Percentiles rank a stretch among this genome's conserved stretches.
Evolutionary conservation across 2,797 vertebrate species (phyloP).

Genomic region (Cyclopterus lumpus): DNA sequence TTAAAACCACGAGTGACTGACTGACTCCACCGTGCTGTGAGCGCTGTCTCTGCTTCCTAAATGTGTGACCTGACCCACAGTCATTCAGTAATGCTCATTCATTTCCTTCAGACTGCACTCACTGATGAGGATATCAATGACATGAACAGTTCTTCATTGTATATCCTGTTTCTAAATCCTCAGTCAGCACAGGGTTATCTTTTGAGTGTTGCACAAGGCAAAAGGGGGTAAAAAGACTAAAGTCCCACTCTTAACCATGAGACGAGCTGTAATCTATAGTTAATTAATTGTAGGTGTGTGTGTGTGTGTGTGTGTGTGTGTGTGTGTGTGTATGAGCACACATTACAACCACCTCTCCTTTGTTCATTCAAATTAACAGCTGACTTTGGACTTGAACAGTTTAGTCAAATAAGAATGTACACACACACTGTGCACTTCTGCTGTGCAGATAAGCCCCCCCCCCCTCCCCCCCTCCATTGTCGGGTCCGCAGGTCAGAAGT

Average conservation of each 20-base stretch:
- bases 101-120: background rate
- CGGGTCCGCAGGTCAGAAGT: slow-evolving; percentile 69
- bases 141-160: background rate
- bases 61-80: background rate
- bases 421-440: slow-evolving; percentile 48
- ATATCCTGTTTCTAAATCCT: background rate
- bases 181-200: background rate
- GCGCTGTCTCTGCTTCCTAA: background rate
- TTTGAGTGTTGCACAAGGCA: slow-evolving; percentile 19
- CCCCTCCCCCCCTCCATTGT: background rate
- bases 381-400: slow-evolving; percentile 64
- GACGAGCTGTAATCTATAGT: background rate
- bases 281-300: background rate
- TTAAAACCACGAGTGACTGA: slow-evolving; percentile 60
- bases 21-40: slow-evolving; percentile 17
- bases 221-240: background rate
- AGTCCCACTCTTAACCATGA: background rate
- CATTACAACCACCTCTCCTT: background rate
- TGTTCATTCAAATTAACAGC: slow-evolving; percentile 25
- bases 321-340: background rate
- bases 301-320: no score
- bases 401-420: slow-evolving; percentile 36
- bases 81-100: background rate
- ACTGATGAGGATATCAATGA: background rate
- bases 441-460: slow-evolving; percentile 61